A percentile compares a stretch with the other conserved stretches of the same genome.
phyloP scores from a whole-genome alignment of 2,888 invertebrate species.

The Allygus modestus region DNA sequence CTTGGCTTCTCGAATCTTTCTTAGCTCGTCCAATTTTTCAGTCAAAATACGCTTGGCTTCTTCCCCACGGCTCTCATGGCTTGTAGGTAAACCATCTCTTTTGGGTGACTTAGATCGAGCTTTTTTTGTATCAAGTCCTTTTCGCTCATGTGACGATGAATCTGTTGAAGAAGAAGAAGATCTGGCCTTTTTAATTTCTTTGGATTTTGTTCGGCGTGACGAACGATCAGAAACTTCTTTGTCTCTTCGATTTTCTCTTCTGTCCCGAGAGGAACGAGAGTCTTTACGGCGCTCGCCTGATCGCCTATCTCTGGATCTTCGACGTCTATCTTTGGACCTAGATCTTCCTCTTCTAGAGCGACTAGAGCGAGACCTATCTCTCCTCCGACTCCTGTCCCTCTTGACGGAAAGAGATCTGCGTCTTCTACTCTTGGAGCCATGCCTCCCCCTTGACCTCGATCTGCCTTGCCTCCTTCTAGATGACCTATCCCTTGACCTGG shows the following conservation, averaged over 20 bases:
- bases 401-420: constrained; percentile 25
- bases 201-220: constrained; percentile 55
- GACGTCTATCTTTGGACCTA: constrained; percentile 63
- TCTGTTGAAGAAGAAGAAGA: constrained; percentile 43
- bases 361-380: constrained; percentile 16
- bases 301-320: constrained; percentile 65
- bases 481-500: constrained; percentile 53
- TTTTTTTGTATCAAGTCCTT: not conserved
- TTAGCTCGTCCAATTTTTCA: constrained; percentile 59
- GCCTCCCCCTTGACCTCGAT: constrained; percentile 58
- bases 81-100: not conserved
- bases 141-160: constrained; percentile 11
- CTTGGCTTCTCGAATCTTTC: constrained; percentile 57
- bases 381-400: constrained; percentile 33
- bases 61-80: constrained; percentile 49
- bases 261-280: constrained; percentile 54
- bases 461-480: constrained; percentile 58
- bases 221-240: constrained; percentile 58
- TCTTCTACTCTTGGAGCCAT: not conserved
- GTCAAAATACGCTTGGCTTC: constrained; percentile 72
- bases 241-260: not conserved
- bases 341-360: constrained; percentile 42
- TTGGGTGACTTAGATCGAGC: not conserved
- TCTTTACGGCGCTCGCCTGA: constrained; percentile 53
- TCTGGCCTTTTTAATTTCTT: constrained; percentile 63